Evolutionary conservation across 2,888 invertebrate species (phyloP).

Genomic region (Colletes collaris): DNA sequence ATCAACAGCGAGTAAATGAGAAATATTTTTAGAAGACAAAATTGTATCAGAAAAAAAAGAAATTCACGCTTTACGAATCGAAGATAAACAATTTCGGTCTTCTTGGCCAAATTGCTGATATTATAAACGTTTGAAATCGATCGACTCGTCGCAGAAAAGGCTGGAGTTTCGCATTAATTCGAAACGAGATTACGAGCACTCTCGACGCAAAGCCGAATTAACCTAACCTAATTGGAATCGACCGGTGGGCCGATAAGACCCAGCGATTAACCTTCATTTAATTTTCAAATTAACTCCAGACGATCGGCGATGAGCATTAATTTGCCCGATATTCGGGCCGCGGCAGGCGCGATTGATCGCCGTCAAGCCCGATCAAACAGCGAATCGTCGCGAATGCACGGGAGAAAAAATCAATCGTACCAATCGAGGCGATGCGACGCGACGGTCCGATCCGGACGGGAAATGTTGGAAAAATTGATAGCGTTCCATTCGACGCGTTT

Average conservation of each 20-base stretch:
- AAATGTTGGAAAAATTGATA: slow-evolving; percentile 7
- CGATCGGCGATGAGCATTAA: slow-evolving; percentile 21
- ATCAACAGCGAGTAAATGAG: too few relatives aligned
- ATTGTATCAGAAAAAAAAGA: too few relatives aligned
- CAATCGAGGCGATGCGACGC: too few relatives aligned
- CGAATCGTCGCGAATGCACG: background rate
- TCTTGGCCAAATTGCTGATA: background rate
- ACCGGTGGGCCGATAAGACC: slow-evolving; percentile 43
- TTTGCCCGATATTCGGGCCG: background rate
- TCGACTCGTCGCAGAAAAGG: background rate
- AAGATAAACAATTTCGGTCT: too few relatives aligned
- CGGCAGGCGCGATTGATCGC: background rate
- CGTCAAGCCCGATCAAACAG: slow-evolving; percentile 5
- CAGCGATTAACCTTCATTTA: slow-evolving; percentile 41
- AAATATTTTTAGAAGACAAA: too few relatives aligned
- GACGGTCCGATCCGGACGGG: background rate
- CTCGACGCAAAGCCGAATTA: slow-evolving; percentile 20
- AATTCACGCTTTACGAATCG: too few relatives aligned
- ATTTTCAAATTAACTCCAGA: slow-evolving; percentile 39
- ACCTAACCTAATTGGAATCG: slow-evolving; percentile 43
- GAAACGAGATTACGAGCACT: slow-evolving; percentile 20
- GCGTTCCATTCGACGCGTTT: background rate
- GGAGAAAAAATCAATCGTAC: slow-evolving; percentile 9
- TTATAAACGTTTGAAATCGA: slow-evolving; percentile 11
- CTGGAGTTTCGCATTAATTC: slow-evolving; percentile 15